Conservation (phyloP, 2,797 vertebrate species). For the Propithecus deckenii region DNA sequence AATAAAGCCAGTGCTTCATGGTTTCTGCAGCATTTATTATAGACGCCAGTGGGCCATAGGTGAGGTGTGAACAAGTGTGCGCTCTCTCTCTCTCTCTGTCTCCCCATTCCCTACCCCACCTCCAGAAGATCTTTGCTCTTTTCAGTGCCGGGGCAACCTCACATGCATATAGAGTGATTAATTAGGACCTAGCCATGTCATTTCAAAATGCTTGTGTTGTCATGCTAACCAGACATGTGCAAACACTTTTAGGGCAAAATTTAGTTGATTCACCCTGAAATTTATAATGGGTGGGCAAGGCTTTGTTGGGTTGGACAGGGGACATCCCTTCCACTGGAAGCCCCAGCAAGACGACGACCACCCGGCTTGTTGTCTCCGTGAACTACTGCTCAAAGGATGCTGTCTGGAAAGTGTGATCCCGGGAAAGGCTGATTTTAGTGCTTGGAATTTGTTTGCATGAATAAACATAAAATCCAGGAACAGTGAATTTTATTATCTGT, state of each 20-base stretch:
- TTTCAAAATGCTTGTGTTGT: not conserved
- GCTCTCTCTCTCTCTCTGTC: too few relatives aligned
- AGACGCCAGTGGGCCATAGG: not conserved
- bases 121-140: not conserved
- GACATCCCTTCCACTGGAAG: not conserved
- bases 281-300: not conserved
- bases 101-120: fast-evolving
- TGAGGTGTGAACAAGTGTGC: not conserved
- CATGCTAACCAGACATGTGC: not conserved
- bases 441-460: not conserved
- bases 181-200: not conserved
- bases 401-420: not conserved
- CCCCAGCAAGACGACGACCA: fast-evolving
- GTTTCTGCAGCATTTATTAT: not conserved
- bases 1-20: not conserved
- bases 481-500: not conserved
- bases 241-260: not conserved
- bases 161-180: not conserved
- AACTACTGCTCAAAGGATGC: not conserved
- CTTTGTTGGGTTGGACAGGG: not conserved
- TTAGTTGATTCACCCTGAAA: not conserved
- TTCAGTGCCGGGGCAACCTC: not conserved
- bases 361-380: not conserved
- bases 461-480: not conserved
- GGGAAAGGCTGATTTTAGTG: not conserved